Evolutionary conservation across 1,140 invertebrate genomes (phyloP).

Genomic region (Drosophila prosaltans): DNA sequence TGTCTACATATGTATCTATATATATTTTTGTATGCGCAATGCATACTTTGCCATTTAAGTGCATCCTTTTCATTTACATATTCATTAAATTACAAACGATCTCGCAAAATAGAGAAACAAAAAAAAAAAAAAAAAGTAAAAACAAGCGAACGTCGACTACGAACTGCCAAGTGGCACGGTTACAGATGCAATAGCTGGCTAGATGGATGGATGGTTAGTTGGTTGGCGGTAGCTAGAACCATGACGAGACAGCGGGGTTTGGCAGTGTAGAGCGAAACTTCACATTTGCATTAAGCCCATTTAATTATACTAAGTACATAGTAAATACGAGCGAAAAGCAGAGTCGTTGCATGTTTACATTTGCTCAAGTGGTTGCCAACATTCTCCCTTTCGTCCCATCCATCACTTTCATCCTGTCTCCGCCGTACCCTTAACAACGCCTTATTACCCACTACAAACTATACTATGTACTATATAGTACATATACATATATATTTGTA

Average conservation of each 20-base stretch:
- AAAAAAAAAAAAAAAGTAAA: constrained; percentile 40
- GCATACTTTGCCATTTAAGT: constrained; percentile 60
- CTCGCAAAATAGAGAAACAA: constrained; percentile 52
- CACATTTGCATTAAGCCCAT: constrained; percentile 76
- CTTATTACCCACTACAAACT: constrained; percentile 42
- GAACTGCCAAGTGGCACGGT: constrained; percentile 19
- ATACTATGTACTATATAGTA: constrained; percentile 6
- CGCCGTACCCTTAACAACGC: constrained; percentile 18
- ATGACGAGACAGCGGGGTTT: background rate
- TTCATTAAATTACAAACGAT: constrained; percentile 75
- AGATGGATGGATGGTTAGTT: background rate
- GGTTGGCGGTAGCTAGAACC: constrained; percentile 1
- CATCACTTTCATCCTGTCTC: background rate
- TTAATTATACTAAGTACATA: constrained; percentile 81
- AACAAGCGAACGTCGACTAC: constrained; percentile 1
- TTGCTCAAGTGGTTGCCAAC: constrained; percentile 43
- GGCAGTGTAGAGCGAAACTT: background rate
- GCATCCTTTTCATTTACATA: constrained; percentile 76
- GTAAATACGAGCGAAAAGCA: constrained; percentile 62
- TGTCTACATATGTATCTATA: background rate
- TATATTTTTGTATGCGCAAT: constrained; percentile 1
- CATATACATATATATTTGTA: too few species aligned
- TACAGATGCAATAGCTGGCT: background rate
- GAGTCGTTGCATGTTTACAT: constrained; percentile 53
- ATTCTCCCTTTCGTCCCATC: background rate